Base-by-base conservation (phyloP, 1,140 invertebrate genomes). In the Subanguina moxae region DNA sequence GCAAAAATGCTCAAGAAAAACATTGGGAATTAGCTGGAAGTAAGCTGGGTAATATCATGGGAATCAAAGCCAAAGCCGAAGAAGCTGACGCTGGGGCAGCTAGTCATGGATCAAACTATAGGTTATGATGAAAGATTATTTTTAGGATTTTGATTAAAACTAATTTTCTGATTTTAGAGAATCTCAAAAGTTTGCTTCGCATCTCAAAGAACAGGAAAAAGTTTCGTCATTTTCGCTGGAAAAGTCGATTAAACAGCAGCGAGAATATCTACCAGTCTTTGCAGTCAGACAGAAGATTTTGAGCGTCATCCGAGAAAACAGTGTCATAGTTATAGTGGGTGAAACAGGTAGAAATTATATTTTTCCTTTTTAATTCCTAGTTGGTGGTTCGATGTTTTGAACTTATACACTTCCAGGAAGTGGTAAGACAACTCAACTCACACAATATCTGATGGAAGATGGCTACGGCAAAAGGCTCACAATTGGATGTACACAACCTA, bases 21-120 rank as follows among this genome's bases (percentile, higher is more conserved):
- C 93, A 99, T 83, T 98, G 94, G 94, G 93, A 98, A 84, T 83
- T 99, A 42, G 92, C 93, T 43, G 95, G 96, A 32, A 97, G 93
- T 1, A 91, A 91, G 78, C 87, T 99, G 57, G 93, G 93, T 80
- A 94, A 98, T 76, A 93, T 99, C 21, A 94, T 97, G 90, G 95
- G 95, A 0, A 89, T 99, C 0, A 87, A 90, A 80, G 89, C 92
- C 83, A 88, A 92, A 70, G 89, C 73, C 38, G 84, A 72, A 58
- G 82, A 86, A 71, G 84, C 83, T 38, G 85, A 87, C 48, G 78
- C 84, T 27, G 84, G 87, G 71, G 87, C 86, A 68, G 87, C 88
- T 65, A 71, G 62, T 42, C 62, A 62, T 38, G 70, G 78, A 48
- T 81, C 68, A 67, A 82, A 71, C 67, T 78, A 58, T 61, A 21